These are phyloP conservation scores for Tenrec ecaudatus DNA, from an alignment of 2,113 vertebrate genomes.

Conservation along the genomic window DNA sequence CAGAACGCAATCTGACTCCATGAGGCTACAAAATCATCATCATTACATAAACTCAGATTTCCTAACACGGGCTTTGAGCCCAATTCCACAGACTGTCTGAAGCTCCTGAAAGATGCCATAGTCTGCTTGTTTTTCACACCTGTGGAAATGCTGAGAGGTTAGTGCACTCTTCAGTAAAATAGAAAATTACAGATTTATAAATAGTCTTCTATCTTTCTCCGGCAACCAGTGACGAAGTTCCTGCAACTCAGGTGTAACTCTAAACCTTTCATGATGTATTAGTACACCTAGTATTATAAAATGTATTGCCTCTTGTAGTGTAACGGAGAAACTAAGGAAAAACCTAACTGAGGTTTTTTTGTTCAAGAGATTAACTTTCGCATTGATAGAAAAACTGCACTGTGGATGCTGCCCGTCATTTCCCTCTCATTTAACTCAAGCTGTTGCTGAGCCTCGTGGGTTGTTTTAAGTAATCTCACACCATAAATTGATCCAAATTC, in stretches of 20 bases:
- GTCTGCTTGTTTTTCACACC: conserved; percentile 32
- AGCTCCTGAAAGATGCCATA: conserved; percentile 21
- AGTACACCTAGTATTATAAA: background rate
- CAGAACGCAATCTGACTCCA: background rate
- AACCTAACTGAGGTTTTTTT: background rate
- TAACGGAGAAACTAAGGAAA: background rate
- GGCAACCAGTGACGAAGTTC: background rate
- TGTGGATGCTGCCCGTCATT: background rate
- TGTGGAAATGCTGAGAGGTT: conserved; percentile 20
- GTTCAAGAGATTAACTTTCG: background rate
- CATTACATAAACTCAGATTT: background rate
- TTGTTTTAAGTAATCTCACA: background rate
- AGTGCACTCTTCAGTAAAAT: background rate
- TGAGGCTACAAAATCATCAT: background rate
- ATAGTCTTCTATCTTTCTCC: background rate
- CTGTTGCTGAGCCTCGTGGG: background rate
- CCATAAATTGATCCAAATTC: conserved; percentile 15
- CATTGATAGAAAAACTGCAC: background rate
- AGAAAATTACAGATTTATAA: background rate
- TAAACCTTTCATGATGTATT: background rate
- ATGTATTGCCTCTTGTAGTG: conserved; percentile 16
- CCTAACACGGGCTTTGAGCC: background rate
- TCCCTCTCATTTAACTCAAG: background rate
- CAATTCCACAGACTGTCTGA: background rate
- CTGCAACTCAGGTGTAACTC: background rate